These are phyloP conservation scores for Eumaeus atala DNA, from an alignment of 1,140 invertebrate genomes.

Conservation along the genomic window DNA sequence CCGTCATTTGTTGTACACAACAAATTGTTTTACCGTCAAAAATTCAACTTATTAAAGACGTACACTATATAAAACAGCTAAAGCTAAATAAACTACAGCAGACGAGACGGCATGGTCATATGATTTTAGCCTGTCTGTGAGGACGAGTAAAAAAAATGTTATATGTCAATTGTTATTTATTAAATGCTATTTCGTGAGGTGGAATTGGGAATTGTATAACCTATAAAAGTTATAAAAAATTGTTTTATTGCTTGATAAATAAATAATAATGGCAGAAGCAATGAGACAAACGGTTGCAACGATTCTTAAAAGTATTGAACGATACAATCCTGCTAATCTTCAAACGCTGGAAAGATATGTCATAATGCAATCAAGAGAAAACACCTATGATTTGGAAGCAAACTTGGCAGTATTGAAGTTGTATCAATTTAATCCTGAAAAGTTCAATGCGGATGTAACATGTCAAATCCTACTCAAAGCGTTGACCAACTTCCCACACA, in stretches of 20 bases:
- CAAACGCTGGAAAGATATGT: constrained; percentile 93
- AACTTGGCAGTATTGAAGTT: constrained; percentile 93
- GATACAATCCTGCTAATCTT: constrained; percentile 96
- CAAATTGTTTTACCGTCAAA: no score
- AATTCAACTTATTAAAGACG: no score
- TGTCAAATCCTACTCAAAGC: constrained; percentile 93
- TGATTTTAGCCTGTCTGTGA: no score
- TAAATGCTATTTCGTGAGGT: no score
- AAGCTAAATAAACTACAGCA: no score
- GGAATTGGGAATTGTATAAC: not conserved
- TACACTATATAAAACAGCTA: no score
- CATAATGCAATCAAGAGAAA: constrained; percentile 92
- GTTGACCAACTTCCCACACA: constrained; percentile 95
- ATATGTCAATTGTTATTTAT: no score
- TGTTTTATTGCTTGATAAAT: not conserved
- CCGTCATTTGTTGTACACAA: no score
- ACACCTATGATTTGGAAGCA: constrained; percentile 96
- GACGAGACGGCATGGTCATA: no score
- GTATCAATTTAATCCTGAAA: constrained; percentile 96
- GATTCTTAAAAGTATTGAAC: constrained; percentile 49
- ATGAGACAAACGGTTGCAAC: constrained; percentile 46
- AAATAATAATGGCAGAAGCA: constrained; percentile 33
- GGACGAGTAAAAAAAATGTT: no score
- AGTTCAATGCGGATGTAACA: constrained; percentile 88
- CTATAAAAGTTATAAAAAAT: constrained; percentile 7